Percentiles rank a stretch among this genome's conserved stretches.
These are phyloP conservation scores for Odontophorus gujanensis DNA, from an alignment of 2,113 vertebrate genomes.

Conservation along the genomic window DNA sequence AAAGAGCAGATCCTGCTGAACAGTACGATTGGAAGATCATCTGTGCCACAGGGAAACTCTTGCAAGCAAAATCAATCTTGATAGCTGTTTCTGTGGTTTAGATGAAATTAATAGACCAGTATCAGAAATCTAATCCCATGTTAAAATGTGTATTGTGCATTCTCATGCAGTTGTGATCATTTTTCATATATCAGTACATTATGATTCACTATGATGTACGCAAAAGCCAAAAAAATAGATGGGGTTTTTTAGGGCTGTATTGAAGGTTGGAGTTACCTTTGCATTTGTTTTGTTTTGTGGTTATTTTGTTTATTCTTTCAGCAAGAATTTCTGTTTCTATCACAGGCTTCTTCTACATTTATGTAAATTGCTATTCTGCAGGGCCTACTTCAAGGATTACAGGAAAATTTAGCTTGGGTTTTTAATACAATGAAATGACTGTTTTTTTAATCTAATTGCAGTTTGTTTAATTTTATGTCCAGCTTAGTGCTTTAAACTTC, in stretches of 20 bases:
- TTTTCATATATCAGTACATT: not conserved
- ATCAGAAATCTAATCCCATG: not conserved
- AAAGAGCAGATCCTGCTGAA: not conserved
- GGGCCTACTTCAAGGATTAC: not conserved
- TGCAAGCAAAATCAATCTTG: not conserved
- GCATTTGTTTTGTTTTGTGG: not conserved
- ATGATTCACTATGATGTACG: not conserved
- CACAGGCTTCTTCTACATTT: not conserved
- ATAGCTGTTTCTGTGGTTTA: not conserved
- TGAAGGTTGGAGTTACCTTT: not conserved
- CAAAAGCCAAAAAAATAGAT: not conserved
- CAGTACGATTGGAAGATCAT: not conserved
- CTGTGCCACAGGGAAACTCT: not conserved
- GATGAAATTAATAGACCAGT: not conserved
- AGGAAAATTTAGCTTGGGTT: not conserved
- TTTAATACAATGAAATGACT: constrained; percentile 20
- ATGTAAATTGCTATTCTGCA: constrained; percentile 29
- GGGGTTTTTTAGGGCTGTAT: not conserved
- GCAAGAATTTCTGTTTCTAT: not conserved
- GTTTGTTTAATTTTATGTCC: constrained; percentile 54
- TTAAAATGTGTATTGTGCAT: not conserved
- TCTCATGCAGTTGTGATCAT: not conserved
- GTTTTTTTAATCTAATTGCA: constrained; percentile 41
- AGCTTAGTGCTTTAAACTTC: constrained; percentile 59
- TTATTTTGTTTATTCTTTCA: not conserved